Percentiles rank a stretch among this genome's conserved stretches.
These are phyloP conservation scores for Spodoptera littoralis DNA, from an alignment of 2,888 invertebrate species.

Conservation along the genomic window DNA sequence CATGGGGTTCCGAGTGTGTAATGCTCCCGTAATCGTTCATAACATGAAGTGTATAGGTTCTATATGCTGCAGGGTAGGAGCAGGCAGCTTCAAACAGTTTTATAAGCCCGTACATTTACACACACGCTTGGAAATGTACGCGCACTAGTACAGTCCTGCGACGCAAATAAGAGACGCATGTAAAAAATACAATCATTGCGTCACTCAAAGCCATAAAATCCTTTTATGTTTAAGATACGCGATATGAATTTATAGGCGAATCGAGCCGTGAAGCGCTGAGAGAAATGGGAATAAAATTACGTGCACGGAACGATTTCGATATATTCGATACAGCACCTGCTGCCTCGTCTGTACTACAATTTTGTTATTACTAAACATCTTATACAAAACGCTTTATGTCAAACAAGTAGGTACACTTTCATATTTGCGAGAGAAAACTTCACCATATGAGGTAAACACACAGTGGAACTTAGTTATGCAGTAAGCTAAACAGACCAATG, in stretches of 20 bases:
- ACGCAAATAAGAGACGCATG: background rate
- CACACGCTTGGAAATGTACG: background rate
- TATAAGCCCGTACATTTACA: background rate
- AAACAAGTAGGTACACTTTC: conserved; percentile 20
- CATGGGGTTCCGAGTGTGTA: background rate
- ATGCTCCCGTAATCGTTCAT: background rate
- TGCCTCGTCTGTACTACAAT: conserved; percentile 2
- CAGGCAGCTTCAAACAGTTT: background rate
- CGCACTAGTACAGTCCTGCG: conserved; percentile 6
- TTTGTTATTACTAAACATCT: background rate
- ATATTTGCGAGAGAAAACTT: background rate
- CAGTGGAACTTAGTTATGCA: too few relatives aligned
- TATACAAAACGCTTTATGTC: too few relatives aligned
- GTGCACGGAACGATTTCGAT: conserved; percentile 4
- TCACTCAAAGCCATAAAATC: conserved; percentile 33
- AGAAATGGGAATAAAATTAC: conserved; percentile 35
- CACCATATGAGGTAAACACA: too few relatives aligned
- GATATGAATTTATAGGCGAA: conserved; percentile 36
- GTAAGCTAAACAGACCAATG: too few relatives aligned
- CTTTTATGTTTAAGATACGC: conserved; percentile 45
- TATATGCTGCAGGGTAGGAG: background rate
- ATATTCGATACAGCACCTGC: conserved; percentile 31
- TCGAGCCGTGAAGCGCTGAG: conserved; percentile 17
- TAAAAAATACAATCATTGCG: conserved; percentile 29
- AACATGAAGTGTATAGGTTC: background rate